phyloP scores from a whole-genome alignment of 2,888 invertebrate species.

The Auanema sp. region DNA sequence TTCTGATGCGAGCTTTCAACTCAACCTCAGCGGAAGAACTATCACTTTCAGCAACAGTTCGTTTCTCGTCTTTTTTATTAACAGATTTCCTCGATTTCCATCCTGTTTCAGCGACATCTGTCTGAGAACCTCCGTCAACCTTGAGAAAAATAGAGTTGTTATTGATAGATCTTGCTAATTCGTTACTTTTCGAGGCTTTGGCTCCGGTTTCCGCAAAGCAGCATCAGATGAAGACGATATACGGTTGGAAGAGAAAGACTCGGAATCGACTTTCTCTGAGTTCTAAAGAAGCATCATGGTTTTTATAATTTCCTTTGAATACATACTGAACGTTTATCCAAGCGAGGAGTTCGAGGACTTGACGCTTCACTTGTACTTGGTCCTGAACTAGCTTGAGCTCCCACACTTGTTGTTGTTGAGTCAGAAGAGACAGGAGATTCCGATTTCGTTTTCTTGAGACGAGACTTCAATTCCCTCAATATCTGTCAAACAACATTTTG shows the following conservation, averaged over 20 bases:
- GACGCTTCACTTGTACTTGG: conserved; percentile 21
- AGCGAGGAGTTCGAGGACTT: conserved; percentile 15
- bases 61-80: background rate
- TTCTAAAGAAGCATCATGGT: background rate
- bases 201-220: conserved; percentile 9
- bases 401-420: background rate
- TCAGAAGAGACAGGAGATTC: conserved; percentile 27
- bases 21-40: conserved; percentile 39
- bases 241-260: too few species aligned
- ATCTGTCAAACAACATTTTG: conserved; percentile 22
- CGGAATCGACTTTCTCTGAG: background rate
- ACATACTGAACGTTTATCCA: background rate
- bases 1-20: conserved; percentile 50
- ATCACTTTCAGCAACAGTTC: conserved; percentile 9
- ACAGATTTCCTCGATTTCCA: conserved; percentile 13
- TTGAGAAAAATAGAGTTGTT: conserved; percentile 15
- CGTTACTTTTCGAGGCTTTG: conserved; percentile 18
- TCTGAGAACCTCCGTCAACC: conserved; percentile 41
- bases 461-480: conserved; percentile 53
- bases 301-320: background rate
- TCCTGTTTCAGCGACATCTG: conserved; percentile 27
- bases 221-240: conserved; percentile 10
- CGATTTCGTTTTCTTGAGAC: conserved; percentile 60
- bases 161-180: background rate
- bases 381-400: background rate